Conservation (phyloP, 2,113 vertebrate species). For the Promerops cafer region DNA sequence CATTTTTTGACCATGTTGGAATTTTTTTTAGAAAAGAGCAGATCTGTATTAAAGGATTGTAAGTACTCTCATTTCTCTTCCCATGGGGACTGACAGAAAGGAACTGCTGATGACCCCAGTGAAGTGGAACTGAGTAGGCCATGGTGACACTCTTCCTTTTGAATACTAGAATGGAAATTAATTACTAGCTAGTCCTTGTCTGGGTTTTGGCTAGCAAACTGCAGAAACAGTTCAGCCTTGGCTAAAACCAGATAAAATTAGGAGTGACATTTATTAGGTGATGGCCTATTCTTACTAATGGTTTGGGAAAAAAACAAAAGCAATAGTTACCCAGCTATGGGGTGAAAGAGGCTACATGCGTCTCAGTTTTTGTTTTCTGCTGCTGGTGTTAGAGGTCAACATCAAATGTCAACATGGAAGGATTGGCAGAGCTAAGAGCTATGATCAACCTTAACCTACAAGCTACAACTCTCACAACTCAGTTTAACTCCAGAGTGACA, state of each 20-base stretch:
- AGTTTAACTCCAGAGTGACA: not conserved
- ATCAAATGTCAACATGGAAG: not conserved
- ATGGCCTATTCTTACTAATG: not conserved
- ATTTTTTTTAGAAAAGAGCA: not conserved
- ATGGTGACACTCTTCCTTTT: not conserved
- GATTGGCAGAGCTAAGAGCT: not conserved
- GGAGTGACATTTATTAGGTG: not conserved
- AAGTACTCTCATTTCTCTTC: not conserved
- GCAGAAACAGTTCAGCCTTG: not conserved
- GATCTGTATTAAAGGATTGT: not conserved
- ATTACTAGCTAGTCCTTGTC: not conserved
- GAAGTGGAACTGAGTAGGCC: not conserved
- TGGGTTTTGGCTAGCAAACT: not conserved
- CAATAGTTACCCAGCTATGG: not conserved
- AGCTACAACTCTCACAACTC: not conserved
- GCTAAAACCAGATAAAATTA: not conserved
- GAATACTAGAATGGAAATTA: not conserved
- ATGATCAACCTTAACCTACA: not conserved
- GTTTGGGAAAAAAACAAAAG: not conserved
- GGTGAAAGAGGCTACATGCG: not conserved
- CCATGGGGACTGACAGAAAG: not conserved
- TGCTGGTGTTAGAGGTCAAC: not conserved
- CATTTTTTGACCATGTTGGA: not conserved
- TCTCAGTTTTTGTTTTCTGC: not conserved
- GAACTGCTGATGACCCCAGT: not conserved